Evolutionary conservation across 2,113 vertebrate species (phyloP), one percentile per base, ranked within the genome.

Genomic region (Columba janthina): DNA sequence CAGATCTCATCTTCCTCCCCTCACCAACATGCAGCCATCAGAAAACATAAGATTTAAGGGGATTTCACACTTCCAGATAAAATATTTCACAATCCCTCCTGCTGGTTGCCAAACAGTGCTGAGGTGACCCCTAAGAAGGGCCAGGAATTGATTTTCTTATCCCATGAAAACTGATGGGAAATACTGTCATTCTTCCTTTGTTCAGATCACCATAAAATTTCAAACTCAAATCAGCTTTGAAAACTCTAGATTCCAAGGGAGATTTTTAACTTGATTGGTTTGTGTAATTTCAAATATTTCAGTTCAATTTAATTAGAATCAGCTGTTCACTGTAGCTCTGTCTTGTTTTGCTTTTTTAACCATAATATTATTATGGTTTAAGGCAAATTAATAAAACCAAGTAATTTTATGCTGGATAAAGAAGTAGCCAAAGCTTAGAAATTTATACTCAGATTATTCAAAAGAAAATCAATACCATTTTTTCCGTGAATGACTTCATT

Each of bases 111-210:
- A 81, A 56, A 56, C 16, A 60, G 48, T 26, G 28, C 26, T 38
- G 65, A 86, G 32, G 1, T 53, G 31, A 72, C 20, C 32, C 42
- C 38, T 19, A 48, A 69, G 28, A 80, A 75, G 18, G n/a, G 11
- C 25, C 31, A 60, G 15, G 28, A 82, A 48, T 6, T 34, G 20
- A 4, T 69, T 56, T 81, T 51, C 34, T 28, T 54, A 1, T 21
- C 18, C 18, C 28, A 40, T 21, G 50, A 67, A 75, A 66, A 61
- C 48, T 26, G 57, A 50, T 61, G 42, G 26, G 36, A 40, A 5
- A 48, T 36, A 85, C 5, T 0, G 0, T 3, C 36, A 69, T 71
- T 48, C 18, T 32, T 32, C 10, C 9, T 34, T 21, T 10, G 26
- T 38, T 54, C 26, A 53, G 38, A 32, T 58, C 70, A 82, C 20